Evolutionary conservation across 2,888 invertebrate species (phyloP).

Genomic region (Drosophila algonquin): DNA sequence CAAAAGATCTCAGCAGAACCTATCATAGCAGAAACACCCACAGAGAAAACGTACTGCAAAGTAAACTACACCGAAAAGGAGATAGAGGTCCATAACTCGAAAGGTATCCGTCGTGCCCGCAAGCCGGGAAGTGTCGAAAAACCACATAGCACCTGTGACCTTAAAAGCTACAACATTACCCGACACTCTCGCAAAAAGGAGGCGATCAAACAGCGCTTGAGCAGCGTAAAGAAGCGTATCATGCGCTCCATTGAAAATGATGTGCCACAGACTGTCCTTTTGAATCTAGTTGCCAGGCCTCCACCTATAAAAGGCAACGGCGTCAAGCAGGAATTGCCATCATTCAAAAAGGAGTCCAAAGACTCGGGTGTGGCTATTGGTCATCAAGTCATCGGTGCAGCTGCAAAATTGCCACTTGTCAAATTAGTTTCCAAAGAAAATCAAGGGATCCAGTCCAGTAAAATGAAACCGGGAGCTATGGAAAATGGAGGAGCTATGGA

Average conservation of each 20-base stretch:
- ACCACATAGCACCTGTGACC: slow-evolving; percentile 36
- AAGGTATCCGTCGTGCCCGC: background rate
- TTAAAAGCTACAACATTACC: slow-evolving; percentile 62
- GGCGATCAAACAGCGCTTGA: slow-evolving; percentile 44
- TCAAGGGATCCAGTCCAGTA: background rate
- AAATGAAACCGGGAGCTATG: background rate
- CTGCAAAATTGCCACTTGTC: background rate
- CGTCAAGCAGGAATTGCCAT: background rate
- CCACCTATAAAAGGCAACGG: background rate
- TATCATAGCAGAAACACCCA: background rate
- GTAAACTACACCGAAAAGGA: background rate
- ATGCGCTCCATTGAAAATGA: slow-evolving; percentile 44
- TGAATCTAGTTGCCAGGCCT: background rate
- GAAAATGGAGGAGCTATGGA: too few species aligned
- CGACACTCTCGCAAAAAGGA: slow-evolving; percentile 51
- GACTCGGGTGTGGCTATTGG: background rate
- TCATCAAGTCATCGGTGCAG: background rate
- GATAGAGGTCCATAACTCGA: background rate
- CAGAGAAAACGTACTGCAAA: background rate
- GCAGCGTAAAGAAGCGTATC: slow-evolving; percentile 63
- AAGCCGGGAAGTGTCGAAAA: slow-evolving; percentile 6
- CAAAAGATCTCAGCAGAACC: too few species aligned
- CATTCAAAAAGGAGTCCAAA: background rate
- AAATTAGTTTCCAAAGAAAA: slow-evolving; percentile 11
- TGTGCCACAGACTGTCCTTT: background rate